A percentile compares a stretch with the other conserved stretches of the same genome.
phyloP scores from a whole-genome alignment of 53 echinoderm and acorn worm species.

The Stichopus horrens region DNA sequence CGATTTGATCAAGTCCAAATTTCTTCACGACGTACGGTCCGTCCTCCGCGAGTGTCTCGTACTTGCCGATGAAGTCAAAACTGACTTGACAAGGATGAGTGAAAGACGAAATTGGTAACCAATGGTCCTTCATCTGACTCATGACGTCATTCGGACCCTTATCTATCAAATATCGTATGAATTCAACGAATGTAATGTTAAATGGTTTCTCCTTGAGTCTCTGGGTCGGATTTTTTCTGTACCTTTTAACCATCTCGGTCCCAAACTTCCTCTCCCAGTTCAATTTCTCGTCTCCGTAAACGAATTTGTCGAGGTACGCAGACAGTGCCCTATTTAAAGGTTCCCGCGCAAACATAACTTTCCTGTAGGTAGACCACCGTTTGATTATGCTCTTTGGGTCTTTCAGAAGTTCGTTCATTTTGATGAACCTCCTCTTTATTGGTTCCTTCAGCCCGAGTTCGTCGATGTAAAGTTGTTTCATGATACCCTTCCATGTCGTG shows the following conservation, averaged over 20 bases:
- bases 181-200: slow-evolving; percentile 59
- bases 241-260: slow-evolving; percentile 27
- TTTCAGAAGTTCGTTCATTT: slow-evolving; percentile 47
- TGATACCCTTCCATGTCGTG: slow-evolving; percentile 57
- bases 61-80: slow-evolving; percentile 61
- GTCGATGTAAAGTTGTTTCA: slow-evolving; percentile 24
- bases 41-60: slow-evolving; percentile 56
- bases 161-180: slow-evolving; percentile 60
- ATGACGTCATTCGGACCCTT: slow-evolving; percentile 45
- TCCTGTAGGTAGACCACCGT: slow-evolving; percentile 47
- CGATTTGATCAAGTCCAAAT: slow-evolving; percentile 45
- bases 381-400: background rate
- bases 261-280: slow-evolving; percentile 48
- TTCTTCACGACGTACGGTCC: slow-evolving; percentile 54
- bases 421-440: slow-evolving; percentile 48
- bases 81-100: slow-evolving; percentile 52
- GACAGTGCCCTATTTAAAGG: slow-evolving; percentile 56
- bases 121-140: slow-evolving; percentile 53
- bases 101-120: slow-evolving; percentile 54
- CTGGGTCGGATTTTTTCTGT: background rate
- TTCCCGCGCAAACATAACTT: slow-evolving; percentile 56
- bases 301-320: slow-evolving; percentile 58
- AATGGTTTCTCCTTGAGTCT: background rate
- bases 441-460: background rate
- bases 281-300: slow-evolving; percentile 21